Base-by-base conservation (phyloP, 2,888 invertebrate genomes). In the Siphonodentalium dalli region DNA sequence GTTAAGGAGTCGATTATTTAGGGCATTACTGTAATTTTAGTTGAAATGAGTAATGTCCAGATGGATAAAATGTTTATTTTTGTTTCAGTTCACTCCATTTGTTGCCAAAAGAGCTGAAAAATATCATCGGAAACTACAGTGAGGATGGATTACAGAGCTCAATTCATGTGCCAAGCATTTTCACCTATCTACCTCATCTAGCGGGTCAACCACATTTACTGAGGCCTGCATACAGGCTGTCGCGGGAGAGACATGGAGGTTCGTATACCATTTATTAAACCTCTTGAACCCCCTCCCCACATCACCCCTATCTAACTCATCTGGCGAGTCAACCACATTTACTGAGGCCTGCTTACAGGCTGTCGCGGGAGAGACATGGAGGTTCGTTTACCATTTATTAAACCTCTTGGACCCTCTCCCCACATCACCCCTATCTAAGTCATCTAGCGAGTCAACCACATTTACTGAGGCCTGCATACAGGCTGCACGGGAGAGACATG, bases 251-350 rank as follows among this genome's bases (percentile, higher is more conserved):
- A 51, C 85, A 85, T 8, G 89, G 90, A 63, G 85, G 85, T 85
- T 73, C 72, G 72, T 46, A n/a, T n/a, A n/a, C n/a, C n/a, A n/a
- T n/a, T n/a, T n/a, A n/a, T n/a, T n/a, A n/a, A n/a, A n/a, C n/a
- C n/a, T n/a, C n/a, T n/a, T n/a, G n/a, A n/a, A n/a, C n/a, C n/a
- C n/a, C n/a, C n/a, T n/a, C n/a, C n/a, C n/a, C n/a, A n/a, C n/a
- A n/a, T n/a, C n/a, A n/a, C 79, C 89, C 91, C 77, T 91, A 93
- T 77, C 84, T 95, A 68, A 93, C 94, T 1, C 93, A 95, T 81
- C 85, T 95, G 38, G 85, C 92, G 63, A 88, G 89, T 61, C 88
- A 90, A 76, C 88, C 89, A 0, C 84, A 87, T 60, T 91, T 91
- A 69, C 83, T 93, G 49, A 85, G 88, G 51, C 91, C 94, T 2